A percentile compares a stretch with the other conserved stretches of the same genome.
Evolutionary conservation across 2,888 invertebrate species (phyloP).

Genomic region (Phortica okadai): DNA sequence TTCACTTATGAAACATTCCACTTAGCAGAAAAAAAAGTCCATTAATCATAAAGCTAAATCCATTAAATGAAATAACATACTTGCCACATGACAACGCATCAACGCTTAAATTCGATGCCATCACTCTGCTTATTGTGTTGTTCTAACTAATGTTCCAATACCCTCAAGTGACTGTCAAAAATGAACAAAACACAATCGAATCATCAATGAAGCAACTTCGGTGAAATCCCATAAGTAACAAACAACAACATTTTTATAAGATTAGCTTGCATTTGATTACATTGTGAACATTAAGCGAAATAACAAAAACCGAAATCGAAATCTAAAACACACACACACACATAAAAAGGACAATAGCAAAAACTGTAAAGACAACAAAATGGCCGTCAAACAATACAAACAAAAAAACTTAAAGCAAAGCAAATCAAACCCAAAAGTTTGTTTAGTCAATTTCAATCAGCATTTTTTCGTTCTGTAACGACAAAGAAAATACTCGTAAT

Average conservation of each 20-base stretch:
- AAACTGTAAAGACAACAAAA: neutral
- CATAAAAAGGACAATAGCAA: conserved; percentile 1
- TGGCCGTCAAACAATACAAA: neutral
- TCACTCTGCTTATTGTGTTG: no score
- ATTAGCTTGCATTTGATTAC: conserved; percentile 18
- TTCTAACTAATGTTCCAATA: neutral
- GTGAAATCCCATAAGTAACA: neutral
- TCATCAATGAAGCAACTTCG: neutral
- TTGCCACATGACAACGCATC: neutral
- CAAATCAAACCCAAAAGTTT: conserved; percentile 25
- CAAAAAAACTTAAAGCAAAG: neutral
- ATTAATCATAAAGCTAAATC: no score
- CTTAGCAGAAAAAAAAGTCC: no score
- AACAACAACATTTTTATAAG: conserved; percentile 20
- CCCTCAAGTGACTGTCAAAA: neutral
- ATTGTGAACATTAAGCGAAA: neutral
- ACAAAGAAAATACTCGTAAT: neutral
- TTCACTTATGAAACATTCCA: no score
- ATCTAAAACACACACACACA: neutral
- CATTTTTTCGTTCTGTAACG: neutral
- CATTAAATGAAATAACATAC: no score
- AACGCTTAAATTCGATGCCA: neutral
- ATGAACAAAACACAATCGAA: neutral
- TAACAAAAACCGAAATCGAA: neutral
- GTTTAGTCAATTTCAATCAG: conserved; percentile 21